Evolutionary conservation across 2,888 invertebrate species (phyloP), one percentile per base, ranked within the genome.

Genomic region (Amblyjoppa proteus): DNA sequence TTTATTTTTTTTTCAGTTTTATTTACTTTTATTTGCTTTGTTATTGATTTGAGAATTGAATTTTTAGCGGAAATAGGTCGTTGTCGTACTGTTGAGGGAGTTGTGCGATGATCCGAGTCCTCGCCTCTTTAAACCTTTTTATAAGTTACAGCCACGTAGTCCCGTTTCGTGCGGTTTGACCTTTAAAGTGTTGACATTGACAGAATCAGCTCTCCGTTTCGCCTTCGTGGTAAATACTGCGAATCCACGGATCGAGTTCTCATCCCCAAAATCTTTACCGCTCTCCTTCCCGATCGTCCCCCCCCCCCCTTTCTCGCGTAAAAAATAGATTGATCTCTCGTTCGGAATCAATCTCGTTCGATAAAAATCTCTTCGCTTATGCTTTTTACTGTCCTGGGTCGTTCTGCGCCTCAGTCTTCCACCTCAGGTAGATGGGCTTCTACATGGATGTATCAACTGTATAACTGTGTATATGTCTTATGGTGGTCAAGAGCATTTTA

Each of bases 271-370:
- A 31, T 2, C 28, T 3, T 31, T 31, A 31, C 28, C 28, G 2
- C 84, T 79, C 77, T 81, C 77, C 58, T 82, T 41, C 66, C 58
- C 84, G 81, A 86, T 81, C 34, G 2, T 9, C 9, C 85, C 75
- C 74, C 31, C 51, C 3, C 34, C n/a, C 6, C 38, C 41, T 51
- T 45, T 79, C 64, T 64, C 53, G n/a, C 53, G 83, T 73, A 76
- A 76, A 79, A 81, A 84, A 70, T 80, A 74, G 86, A 87, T 84
- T 73, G 81, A 85, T 83, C 84, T 82, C 77, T 82, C 77, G 68
- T 82, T 38, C 68, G 68, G 85, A 80, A 86, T 85, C 85, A 82
- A 85, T 82, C 85, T 82, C 75, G 66, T 25, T 66, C 75, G 85
- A 83, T 83, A 80, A 83, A 83, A 83, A 85, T 83, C 83, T 83